Conservation (phyloP, 2,797 vertebrate genomes). For the Nannoperca obscura region DNA sequence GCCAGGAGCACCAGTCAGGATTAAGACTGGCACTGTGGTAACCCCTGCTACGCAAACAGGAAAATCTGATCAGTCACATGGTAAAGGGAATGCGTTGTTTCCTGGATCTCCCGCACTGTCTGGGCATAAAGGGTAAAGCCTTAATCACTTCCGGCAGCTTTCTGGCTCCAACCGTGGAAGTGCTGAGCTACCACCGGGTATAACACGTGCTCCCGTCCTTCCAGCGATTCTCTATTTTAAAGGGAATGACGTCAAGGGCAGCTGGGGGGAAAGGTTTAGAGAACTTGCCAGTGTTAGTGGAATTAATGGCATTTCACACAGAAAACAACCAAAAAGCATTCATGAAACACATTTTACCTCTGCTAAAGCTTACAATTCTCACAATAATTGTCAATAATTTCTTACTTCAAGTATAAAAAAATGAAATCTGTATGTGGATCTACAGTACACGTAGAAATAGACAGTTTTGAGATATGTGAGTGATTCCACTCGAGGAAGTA, state of each 20-base stretch:
- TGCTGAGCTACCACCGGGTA: conserved; percentile 36
- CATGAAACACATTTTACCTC: neutral
- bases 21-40: conserved; percentile 36
- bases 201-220: conserved; percentile 47
- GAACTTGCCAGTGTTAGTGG: conserved; percentile 21
- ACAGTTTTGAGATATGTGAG: neutral
- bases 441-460: neutral
- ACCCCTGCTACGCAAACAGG: conserved; percentile 51
- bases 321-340: conserved; percentile 10
- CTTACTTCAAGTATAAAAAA: neutral
- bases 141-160: conserved; percentile 71
- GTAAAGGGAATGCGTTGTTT: conserved; percentile 62
- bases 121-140: conserved; percentile 55
- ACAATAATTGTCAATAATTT: neutral
- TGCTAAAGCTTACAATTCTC: neutral
- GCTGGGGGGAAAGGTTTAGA: neutral
- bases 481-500: neutral
- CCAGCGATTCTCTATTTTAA: conserved; percentile 49
- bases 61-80: conserved; percentile 65
- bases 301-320: conserved; percentile 29
- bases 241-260: conserved; percentile 41
- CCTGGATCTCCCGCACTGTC: conserved; percentile 51
- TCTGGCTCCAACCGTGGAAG: conserved; percentile 49
- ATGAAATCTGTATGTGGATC: neutral
- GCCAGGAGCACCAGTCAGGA: conserved; percentile 36